Evolutionary conservation across 2,797 vertebrate genomes (phyloP).

Genomic region (Taenioides sp.): DNA sequence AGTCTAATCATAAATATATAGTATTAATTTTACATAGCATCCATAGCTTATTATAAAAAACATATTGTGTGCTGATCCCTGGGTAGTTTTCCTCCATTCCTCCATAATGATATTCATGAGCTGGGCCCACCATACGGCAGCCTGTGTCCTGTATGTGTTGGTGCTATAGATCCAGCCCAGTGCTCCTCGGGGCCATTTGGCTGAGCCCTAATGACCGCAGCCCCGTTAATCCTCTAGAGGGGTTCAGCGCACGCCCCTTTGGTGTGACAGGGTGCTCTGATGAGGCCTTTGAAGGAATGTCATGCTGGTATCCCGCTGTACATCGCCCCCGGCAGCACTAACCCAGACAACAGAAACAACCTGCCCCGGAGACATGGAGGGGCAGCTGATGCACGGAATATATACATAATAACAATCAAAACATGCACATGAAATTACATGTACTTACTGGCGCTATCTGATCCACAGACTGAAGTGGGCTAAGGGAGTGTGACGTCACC

Average conservation of each 20-base stretch:
- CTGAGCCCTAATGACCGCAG: constrained; percentile 69
- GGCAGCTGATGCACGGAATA: constrained; percentile 1
- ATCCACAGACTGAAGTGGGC: background rate
- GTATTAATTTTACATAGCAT: constrained; percentile 13
- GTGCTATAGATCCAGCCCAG: constrained; percentile 60
- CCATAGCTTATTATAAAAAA: constrained; percentile 20
- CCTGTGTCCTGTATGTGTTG: constrained; percentile 55
- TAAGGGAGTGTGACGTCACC: too few relatives aligned
- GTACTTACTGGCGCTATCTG: background rate
- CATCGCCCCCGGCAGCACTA: constrained; percentile 52
- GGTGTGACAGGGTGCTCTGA: constrained; percentile 43
- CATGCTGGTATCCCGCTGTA: constrained; percentile 55
- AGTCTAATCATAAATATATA: constrained; percentile 11
- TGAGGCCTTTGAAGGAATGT: constrained; percentile 75
- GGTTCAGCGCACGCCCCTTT: constrained; percentile 44
- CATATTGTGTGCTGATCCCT: constrained; percentile 54
- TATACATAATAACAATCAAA: constrained; percentile 1
- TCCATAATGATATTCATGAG: constrained; percentile 77
- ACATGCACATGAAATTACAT: background rate
- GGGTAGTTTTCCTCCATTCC: constrained; percentile 63
- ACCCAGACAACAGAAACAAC: constrained; percentile 17
- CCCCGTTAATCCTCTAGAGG: constrained; percentile 56
- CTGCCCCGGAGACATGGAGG: constrained; percentile 39
- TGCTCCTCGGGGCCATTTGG: constrained; percentile 62
- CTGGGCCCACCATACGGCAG: constrained; percentile 57